Percentiles rank a stretch among this genome's conserved stretches.
These are phyloP conservation scores for Hiodon tergisus DNA, from an alignment of 2,113 vertebrate species.

Conservation along the genomic window DNA sequence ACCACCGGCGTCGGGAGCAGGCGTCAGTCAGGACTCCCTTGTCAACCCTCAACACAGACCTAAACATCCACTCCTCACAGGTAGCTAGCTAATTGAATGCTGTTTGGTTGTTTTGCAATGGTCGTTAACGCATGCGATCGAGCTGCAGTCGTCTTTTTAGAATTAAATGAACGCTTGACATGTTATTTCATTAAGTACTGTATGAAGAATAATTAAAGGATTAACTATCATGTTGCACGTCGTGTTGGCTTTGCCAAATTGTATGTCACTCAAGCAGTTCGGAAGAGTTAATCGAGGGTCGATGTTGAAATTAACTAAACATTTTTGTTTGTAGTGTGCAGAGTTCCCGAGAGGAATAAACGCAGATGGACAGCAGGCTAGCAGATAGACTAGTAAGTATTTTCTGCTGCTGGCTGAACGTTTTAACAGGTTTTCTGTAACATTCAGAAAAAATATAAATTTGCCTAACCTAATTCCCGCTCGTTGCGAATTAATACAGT, in stretches of 20 bases:
- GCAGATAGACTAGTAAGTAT: constrained; percentile 71
- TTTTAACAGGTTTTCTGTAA: constrained; percentile 4
- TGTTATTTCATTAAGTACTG: too few relatives aligned
- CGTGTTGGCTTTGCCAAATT: background rate
- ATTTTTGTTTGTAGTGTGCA: constrained; percentile 57
- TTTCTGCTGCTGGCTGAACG: background rate
- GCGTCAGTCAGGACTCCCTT: constrained; percentile 60
- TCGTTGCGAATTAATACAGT: too few relatives aligned
- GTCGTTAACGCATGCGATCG: background rate
- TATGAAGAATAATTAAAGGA: too few relatives aligned
- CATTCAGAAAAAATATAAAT: background rate
- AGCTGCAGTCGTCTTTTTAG: too few relatives aligned
- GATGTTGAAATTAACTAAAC: background rate
- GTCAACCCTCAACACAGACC: constrained; percentile 72
- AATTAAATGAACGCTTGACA: too few relatives aligned
- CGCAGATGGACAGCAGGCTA: constrained; percentile 72
- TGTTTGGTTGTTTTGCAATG: background rate
- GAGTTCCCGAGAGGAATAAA: constrained; percentile 70
- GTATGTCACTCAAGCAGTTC: background rate
- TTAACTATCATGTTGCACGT: too few relatives aligned
- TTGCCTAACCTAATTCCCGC: too few relatives aligned
- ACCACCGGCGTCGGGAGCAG: constrained; percentile 45
- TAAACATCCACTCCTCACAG: constrained; percentile 74
- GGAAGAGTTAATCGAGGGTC: too few relatives aligned
- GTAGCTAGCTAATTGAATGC: constrained; percentile 41